A percentile compares a stretch with the other conserved stretches of the same genome.
phyloP scores from a whole-genome alignment of 2,888 invertebrate species.

The Clistopyga incitator region DNA sequence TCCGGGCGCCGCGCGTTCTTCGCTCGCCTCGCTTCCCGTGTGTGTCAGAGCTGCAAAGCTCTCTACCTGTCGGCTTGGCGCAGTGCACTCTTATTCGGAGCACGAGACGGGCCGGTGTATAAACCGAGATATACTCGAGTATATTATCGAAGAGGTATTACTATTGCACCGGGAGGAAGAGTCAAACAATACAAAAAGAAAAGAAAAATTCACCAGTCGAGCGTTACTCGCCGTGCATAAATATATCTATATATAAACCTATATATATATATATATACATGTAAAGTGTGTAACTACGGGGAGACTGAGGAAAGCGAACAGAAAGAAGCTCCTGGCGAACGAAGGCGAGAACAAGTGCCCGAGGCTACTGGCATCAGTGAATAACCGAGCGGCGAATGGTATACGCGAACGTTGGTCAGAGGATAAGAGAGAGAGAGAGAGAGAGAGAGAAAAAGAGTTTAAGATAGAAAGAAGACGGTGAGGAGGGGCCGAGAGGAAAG shows the following conservation, averaged over 20 bases:
- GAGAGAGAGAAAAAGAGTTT: constrained; percentile 38
- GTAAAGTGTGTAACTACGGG: constrained; percentile 1
- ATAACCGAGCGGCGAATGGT: constrained; percentile 64
- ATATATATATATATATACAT: constrained; percentile 3
- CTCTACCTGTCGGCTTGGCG: constrained; percentile 65
- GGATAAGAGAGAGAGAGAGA: constrained; percentile 59
- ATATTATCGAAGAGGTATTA: constrained; percentile 34
- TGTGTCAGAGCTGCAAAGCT: constrained; percentile 66
- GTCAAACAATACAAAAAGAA: not conserved
- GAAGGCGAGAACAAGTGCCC: constrained; percentile 58
- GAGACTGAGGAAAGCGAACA: constrained; percentile 43
- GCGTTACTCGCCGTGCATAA: not conserved
- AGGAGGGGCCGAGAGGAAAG: constrained; percentile 17
- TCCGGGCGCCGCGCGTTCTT: constrained; percentile 57
- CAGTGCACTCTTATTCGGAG: constrained; percentile 70
- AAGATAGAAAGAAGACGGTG: constrained; percentile 1
- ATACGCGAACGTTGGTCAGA: constrained; percentile 38
- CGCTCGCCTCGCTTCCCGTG: constrained; percentile 30
- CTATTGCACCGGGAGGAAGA: constrained; percentile 10
- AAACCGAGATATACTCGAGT: constrained; percentile 54
- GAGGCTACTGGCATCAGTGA: constrained; percentile 60
- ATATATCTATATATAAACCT: constrained; percentile 29
- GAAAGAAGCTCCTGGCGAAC: constrained; percentile 50
- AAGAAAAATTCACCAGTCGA: not conserved
- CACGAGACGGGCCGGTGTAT: constrained; percentile 60